Percentiles rank a stretch among this genome's conserved stretches.
Evolutionary conservation across 2,113 vertebrate species (phyloP).

Genomic region (Ploceus nigricollis): DNA sequence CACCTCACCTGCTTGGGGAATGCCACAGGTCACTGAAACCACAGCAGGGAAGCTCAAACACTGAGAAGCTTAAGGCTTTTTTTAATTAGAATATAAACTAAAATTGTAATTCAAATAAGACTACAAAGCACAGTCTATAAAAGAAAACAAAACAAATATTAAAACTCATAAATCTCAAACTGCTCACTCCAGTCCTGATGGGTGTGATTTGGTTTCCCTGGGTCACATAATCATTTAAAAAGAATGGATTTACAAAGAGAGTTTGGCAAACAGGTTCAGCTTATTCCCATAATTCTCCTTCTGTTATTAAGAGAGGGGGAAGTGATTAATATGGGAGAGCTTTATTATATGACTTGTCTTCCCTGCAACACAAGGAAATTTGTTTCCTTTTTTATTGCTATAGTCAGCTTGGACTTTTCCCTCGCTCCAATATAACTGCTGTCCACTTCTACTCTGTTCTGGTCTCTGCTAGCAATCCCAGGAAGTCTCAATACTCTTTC

Average conservation of each 20-base stretch:
- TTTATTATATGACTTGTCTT: background rate
- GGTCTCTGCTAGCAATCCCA: background rate
- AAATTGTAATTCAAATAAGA: conserved; percentile 42
- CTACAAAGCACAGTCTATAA: conserved; percentile 1
- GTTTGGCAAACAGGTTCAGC: background rate
- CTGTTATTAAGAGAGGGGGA: background rate
- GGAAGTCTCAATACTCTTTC: background rate
- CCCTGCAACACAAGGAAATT: background rate
- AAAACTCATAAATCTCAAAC: background rate
- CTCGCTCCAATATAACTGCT: background rate
- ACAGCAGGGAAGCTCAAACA: conserved; percentile 26
- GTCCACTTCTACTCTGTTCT: background rate
- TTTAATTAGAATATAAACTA: conserved; percentile 29
- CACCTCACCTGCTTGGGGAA: background rate
- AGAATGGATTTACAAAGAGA: background rate
- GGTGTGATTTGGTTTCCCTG: conserved; percentile 28
- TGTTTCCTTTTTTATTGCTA: background rate
- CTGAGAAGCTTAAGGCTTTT: conserved; percentile 60
- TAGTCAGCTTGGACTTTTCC: background rate
- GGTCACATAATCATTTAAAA: background rate
- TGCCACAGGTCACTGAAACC: background rate
- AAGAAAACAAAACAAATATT: conserved; percentile 4
- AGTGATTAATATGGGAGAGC: background rate
- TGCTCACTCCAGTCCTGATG: background rate
- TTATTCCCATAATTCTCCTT: background rate